Evolutionary conservation across 2,888 invertebrate genomes (phyloP).

Genomic region (Rhaphigaster nebulosa): DNA sequence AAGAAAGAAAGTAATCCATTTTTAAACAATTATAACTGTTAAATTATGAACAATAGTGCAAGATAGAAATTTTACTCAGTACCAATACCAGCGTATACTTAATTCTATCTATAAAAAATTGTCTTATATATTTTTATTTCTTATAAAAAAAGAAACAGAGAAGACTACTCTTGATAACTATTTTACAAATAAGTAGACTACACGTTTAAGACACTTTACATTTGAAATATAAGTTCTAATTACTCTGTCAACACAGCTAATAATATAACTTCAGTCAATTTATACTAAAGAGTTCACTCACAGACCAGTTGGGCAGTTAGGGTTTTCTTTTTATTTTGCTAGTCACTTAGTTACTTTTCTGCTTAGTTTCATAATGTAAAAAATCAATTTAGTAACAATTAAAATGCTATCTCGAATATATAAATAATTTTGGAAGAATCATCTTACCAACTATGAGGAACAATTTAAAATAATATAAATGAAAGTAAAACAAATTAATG

Average conservation of each 20-base stretch:
- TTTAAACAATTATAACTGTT: background rate
- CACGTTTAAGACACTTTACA: slow-evolving; percentile 29
- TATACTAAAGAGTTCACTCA: slow-evolving; percentile 14
- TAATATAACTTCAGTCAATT: slow-evolving; percentile 36
- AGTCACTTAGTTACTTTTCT: background rate
- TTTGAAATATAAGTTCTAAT: slow-evolving; percentile 15
- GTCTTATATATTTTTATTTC: slow-evolving; percentile 23
- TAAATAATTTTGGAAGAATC: slow-evolving; percentile 55
- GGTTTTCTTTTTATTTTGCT: background rate
- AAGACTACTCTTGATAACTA: slow-evolving; percentile 42
- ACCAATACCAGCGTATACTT: slow-evolving; percentile 16
- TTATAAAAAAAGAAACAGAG: slow-evolving; percentile 6
- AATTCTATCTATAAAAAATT: slow-evolving; percentile 44
- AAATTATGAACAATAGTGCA: background rate
- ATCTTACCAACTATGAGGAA: slow-evolving; percentile 51
- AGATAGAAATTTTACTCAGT: background rate
- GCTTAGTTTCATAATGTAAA: background rate
- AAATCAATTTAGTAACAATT: background rate
- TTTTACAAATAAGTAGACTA: slow-evolving; percentile 41
- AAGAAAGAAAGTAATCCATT: background rate
- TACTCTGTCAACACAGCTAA: slow-evolving; percentile 31
- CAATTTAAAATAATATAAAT: slow-evolving; percentile 20
- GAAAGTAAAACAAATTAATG: background rate
- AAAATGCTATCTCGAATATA: background rate
- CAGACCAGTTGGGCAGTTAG: slow-evolving; percentile 24